These are phyloP conservation scores for Chaetodon trifasciatus DNA, from an alignment of 2,797 vertebrate genomes.

Conservation along the genomic window DNA sequence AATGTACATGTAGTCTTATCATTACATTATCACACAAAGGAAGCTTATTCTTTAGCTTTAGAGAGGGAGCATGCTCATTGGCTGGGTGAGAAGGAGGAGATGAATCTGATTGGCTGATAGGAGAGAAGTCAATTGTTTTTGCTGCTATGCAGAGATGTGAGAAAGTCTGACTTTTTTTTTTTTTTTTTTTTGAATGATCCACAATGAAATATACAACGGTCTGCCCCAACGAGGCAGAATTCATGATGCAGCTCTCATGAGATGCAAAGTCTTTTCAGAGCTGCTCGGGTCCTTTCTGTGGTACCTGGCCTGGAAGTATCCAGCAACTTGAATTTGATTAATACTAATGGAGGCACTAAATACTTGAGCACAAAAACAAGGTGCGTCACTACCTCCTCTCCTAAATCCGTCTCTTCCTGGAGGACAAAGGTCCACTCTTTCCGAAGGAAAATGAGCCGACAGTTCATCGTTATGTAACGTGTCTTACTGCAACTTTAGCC, in stretches of 20 bases:
- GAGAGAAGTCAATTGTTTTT: slow-evolving; percentile 32
- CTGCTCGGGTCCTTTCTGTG: not conserved
- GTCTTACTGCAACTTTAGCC: not conserved
- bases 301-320: not conserved
- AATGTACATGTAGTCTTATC: slow-evolving; percentile 79
- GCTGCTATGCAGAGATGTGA: not conserved
- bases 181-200: not conserved
- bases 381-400: not conserved
- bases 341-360: not conserved
- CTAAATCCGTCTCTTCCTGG: too few relatives aligned
- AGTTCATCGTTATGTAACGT: not conserved
- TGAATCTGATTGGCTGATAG: slow-evolving; percentile 10
- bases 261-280: not conserved
- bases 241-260: too few relatives aligned
- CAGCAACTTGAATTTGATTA: not conserved
- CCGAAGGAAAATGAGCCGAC: not conserved
- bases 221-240: not conserved
- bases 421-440: not conserved
- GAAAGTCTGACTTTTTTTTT: not conserved
- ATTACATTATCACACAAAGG: slow-evolving; percentile 67
- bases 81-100: slow-evolving; percentile 47
- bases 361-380: not conserved
- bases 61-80: slow-evolving; percentile 51
- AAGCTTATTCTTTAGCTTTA: slow-evolving; percentile 22
- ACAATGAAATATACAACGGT: not conserved